Percentiles rank a stretch among this genome's conserved stretches.
phyloP scores from a whole-genome alignment of 1,140 invertebrate genomes.

The Pseudoatta argentina region DNA sequence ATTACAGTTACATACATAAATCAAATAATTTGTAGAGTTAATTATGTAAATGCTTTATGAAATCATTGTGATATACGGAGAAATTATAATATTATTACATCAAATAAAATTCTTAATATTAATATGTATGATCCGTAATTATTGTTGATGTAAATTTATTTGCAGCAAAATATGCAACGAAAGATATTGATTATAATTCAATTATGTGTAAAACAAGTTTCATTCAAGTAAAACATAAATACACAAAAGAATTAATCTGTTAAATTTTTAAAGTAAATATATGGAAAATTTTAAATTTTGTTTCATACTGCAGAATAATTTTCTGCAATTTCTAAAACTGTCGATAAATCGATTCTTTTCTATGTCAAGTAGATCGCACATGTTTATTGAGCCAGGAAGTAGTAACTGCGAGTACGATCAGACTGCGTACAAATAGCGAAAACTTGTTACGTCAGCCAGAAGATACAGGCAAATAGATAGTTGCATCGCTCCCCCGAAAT shows the following conservation, averaged over 20 bases:
- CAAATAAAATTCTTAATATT: constrained; percentile 7
- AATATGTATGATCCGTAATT: background rate
- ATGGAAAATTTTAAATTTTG: background rate
- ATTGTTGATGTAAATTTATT: background rate
- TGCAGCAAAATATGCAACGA: background rate
- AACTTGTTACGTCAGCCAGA: constrained; percentile 54
- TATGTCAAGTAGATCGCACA: constrained; percentile 5
- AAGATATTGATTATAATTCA: background rate
- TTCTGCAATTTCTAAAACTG: constrained; percentile 12
- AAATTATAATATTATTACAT: constrained; percentile 20
- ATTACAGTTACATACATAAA: constrained; percentile 20
- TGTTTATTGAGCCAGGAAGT: constrained; percentile 35
- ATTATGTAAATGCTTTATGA: constrained; percentile 35
- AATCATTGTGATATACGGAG: constrained; percentile 24
- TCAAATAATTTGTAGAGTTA: constrained; percentile 17
- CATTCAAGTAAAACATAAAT: background rate
- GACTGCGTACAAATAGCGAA: constrained; percentile 42
- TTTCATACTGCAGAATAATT: constrained; percentile 3
- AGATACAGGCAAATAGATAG: constrained; percentile 44
- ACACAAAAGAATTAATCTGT: background rate
- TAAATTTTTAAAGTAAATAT: background rate
- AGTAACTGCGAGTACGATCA: constrained; percentile 35
- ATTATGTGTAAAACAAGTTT: background rate
- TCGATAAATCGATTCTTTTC: constrained; percentile 22
- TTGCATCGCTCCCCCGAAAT: constrained; percentile 18